These are phyloP conservation scores for Lithophane leautieri DNA, from an alignment of 2,888 invertebrate genomes.

Conservation along the genomic window DNA sequence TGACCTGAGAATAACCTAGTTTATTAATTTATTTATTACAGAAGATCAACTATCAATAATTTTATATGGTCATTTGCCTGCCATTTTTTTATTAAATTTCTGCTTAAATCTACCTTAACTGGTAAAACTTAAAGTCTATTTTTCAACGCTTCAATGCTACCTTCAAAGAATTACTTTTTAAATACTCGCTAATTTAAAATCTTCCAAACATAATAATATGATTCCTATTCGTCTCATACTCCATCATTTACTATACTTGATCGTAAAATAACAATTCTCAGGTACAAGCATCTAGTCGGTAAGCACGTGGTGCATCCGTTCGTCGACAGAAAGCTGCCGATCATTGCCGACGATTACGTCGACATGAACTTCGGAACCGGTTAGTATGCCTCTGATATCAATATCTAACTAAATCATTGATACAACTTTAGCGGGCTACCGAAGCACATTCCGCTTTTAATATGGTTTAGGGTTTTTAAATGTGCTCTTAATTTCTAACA, in stretches of 20 bases:
- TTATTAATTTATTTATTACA: no score
- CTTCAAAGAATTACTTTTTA: background rate
- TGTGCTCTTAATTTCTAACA: conserved; percentile 68
- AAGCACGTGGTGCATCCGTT: conserved; percentile 97
- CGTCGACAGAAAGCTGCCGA: conserved; percentile 94
- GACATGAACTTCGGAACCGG: conserved; percentile 99
- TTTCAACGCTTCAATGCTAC: background rate
- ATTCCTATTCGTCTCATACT: background rate
- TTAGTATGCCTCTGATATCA: conserved; percentile 74
- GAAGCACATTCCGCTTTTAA: background rate
- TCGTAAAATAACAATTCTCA: conserved; percentile 44
- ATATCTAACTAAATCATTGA: background rate
- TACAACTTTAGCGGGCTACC: background rate
- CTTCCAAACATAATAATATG: background rate
- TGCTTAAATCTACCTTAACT: no score
- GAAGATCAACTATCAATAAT: no score
- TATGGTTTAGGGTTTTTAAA: background rate
- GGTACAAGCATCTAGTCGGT: conserved; percentile 95
- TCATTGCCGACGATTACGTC: conserved; percentile 98
- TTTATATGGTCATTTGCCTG: no score
- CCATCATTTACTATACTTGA: background rate
- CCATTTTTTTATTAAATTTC: no score
- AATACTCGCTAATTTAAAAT: background rate
- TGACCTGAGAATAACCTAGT: no score
- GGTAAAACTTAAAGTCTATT: background rate